phyloP scores from a whole-genome alignment of 2,113 vertebrate species.

The Eupsittula cactorum region DNA sequence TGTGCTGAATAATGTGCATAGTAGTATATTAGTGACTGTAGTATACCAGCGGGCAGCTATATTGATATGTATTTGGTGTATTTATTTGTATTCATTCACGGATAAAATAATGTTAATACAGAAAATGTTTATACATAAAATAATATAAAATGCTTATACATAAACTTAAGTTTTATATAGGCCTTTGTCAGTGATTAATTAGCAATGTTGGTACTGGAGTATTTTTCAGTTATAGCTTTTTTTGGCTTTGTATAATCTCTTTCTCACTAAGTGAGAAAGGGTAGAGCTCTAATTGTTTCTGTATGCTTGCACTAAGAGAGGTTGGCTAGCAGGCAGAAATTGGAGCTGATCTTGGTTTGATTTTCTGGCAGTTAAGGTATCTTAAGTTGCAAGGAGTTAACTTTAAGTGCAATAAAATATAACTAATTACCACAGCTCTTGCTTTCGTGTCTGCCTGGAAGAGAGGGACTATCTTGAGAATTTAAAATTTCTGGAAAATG shows the following conservation, averaged over 20 bases:
- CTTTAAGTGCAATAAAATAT: not conserved
- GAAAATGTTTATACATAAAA: not conserved
- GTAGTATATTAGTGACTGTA: not conserved
- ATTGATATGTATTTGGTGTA: not conserved
- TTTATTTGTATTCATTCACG: not conserved
- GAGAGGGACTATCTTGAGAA: not conserved
- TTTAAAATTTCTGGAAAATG: not conserved
- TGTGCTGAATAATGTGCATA: not conserved
- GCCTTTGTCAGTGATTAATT: not conserved
- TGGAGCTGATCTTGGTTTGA: not conserved
- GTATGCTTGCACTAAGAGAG: not conserved
- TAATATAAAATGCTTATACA: not conserved
- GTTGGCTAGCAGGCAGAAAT: not conserved
- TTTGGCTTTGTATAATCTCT: not conserved
- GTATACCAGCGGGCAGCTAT: not conserved
- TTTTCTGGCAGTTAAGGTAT: not conserved
- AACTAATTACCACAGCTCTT: not conserved
- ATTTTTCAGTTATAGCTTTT: not conserved
- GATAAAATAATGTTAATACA: not conserved
- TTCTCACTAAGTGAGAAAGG: not conserved
- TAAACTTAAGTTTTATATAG: not conserved
- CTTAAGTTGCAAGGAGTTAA: not conserved
- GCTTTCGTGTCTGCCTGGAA: not conserved
- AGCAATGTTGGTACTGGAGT: not conserved
- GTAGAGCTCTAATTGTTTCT: not conserved